These are phyloP conservation scores for Gadopsis marmoratus DNA, from an alignment of 2,797 vertebrate genomes.

Conservation along the genomic window DNA sequence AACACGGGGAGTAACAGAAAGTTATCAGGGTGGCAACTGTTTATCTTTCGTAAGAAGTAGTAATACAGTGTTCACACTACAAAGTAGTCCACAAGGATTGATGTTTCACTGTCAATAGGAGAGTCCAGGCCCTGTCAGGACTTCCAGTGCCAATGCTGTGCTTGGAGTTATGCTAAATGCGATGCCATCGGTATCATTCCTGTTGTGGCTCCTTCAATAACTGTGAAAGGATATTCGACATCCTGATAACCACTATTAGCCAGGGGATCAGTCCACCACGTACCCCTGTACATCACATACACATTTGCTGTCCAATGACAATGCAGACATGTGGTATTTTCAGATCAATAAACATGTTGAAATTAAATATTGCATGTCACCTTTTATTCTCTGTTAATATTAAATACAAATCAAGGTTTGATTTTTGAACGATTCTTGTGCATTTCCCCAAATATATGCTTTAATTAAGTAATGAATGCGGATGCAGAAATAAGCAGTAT, in stretches of 20 bases:
- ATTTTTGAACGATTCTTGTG: background rate
- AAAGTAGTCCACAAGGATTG: too few species aligned
- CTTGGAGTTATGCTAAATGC: background rate
- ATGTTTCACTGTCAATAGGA: background rate
- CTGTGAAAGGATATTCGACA: background rate
- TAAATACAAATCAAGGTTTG: background rate
- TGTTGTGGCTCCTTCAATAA: background rate
- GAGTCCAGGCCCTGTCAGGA: background rate
- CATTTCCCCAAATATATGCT: background rate
- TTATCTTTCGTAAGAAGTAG: too few species aligned
- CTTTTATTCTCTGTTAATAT: background rate
- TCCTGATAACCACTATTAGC: slow-evolving; percentile 6
- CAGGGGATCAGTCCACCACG: background rate
- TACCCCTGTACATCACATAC: background rate
- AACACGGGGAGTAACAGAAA: too few species aligned
- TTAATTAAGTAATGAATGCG: background rate
- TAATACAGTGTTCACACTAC: too few species aligned
- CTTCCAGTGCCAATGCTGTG: background rate
- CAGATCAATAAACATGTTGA: background rate
- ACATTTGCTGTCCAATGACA: background rate
- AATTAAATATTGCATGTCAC: background rate
- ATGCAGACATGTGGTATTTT: background rate
- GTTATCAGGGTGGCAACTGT: too few species aligned
- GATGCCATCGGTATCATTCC: background rate
- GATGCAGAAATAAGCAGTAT: background rate